Evolutionary conservation across 2,888 invertebrate species (phyloP).

Genomic region (Aproaerema taeniolella): DNA sequence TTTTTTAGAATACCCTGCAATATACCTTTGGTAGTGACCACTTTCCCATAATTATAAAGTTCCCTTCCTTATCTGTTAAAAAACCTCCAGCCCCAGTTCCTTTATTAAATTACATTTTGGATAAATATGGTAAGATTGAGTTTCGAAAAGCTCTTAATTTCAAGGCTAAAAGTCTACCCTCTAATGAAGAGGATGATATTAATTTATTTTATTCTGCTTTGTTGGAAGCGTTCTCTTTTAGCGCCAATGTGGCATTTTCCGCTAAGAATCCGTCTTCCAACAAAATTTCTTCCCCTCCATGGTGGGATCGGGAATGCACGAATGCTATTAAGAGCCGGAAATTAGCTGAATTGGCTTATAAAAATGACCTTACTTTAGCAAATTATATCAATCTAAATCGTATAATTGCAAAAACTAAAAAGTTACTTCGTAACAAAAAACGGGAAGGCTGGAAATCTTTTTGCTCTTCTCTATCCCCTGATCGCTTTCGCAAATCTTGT

Average conservation of each 20-base stretch:
- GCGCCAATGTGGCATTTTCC: not conserved
- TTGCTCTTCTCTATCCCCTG: not conserved
- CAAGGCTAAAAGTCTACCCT: too few relatives aligned
- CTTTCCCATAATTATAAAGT: not conserved
- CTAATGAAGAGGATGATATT: too few relatives aligned
- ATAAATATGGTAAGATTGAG: too few relatives aligned
- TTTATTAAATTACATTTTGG: too few relatives aligned
- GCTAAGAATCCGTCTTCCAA: not conserved
- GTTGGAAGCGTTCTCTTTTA: not conserved
- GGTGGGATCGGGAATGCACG: conserved; percentile 1
- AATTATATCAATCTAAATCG: not conserved
- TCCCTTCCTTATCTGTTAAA: too few relatives aligned
- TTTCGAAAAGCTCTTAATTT: too few relatives aligned
- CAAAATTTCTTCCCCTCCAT: not conserved
- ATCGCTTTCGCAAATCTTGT: not conserved
- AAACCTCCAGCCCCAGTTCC: too few relatives aligned
- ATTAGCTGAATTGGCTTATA: not conserved
- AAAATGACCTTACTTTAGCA: not conserved
- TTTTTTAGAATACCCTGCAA: not conserved
- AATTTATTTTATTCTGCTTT: too few relatives aligned
- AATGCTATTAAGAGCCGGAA: not conserved
- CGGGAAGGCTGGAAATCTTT: not conserved
- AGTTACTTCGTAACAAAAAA: not conserved
- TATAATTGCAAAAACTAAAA: not conserved
- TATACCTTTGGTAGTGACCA: not conserved